Evolutionary conservation across 1,140 invertebrate genomes (phyloP), one percentile per base, ranked within the genome.

Genomic region (Papilio polyxenes): DNA sequence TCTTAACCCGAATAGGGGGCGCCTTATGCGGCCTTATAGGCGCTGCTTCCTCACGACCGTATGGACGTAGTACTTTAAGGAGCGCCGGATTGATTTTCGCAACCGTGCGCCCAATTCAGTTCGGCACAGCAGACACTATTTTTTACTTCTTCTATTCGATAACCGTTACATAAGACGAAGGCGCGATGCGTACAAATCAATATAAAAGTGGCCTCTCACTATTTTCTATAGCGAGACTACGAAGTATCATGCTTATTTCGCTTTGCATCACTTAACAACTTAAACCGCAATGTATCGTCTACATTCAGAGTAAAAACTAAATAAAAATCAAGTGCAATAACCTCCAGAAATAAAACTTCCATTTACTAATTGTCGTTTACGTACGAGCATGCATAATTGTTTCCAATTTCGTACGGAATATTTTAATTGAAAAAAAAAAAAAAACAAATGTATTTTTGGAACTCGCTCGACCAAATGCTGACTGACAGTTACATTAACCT

Each of bases 341-440:
- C 59, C 59, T 65, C 59, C 59, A 65, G 23, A 65, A 31, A 65
- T 37, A 65, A 65, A 62, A 23, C 59, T 65, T 65, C 62, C 23
- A 65, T 20, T 23, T n/a, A 65, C 62, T 65, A 65, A 65, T 31
- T 65, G 62, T 23, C 20, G 59, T 65, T 65, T 65, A 65, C 62
- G 23, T 65, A 0, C 10, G 23, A 65, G 9, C 62, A 15, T 65
- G 62, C 62, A 65, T 31, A 65, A 65, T 65, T 65, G 23, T 31
- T 31, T 65, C 9, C 23, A 65, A 10, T 65, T 65, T 31, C 62
- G 11, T 65, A 65, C 62, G 23, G 62, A 31, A 65, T 65, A 65
- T 65, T 65, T 65, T 65, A 65, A 65, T 65, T 65, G 62, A 65
- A 65, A 65, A 31, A 23, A 65, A 65, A 62, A 9, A 11, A n/a